Evolutionary conservation across 2,797 vertebrate species (phyloP), one percentile per base, ranked within the genome.

Genomic region (Pseudomugil gertrudae): DNA sequence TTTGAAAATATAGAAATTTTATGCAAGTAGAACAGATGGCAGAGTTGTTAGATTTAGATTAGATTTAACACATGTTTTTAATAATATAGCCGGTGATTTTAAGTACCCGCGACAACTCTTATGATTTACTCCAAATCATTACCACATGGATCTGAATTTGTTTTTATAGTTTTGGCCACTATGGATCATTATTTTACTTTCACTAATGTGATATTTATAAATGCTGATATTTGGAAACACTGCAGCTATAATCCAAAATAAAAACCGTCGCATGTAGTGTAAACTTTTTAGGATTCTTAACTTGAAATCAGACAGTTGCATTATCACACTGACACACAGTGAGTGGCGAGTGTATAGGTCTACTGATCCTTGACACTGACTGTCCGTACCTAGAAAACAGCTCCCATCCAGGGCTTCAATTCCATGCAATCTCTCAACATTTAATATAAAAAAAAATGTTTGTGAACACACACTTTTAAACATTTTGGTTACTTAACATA

Each of bases 121-220:
- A 24, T 24, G 29, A 56, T 24, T 57, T 51, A 40, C 47, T 72
- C 29, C 60, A 57, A 23, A 63, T 36, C 36, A 57, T 57, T 51
- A 50, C 36, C 48, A 36, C 32, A 30, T 47, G 15, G 2, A 24
- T 38, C 15, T 9, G 67, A 36, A n/a, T n/a, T n/a, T n/a, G n/a
- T 47, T 69, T 73, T 64, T 67, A 69, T 8, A 40, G 52, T 47
- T 61, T 57, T 48, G 36, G 36, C 4, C 23, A 30, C 38, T 1
- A 40, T 11, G 40, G 32, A 32, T 4, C 26, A 45, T 57, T 26
- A 57, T 63, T 63, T 63, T 53, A 45, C 19, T 33, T 26, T 32
- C 0, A 35, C 27, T 9, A 56, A 45, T 55, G n/a, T 56, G 11
- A 3, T 47, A 5, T 19, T 38, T 9, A 57, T 3, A 35, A 36